Evolutionary conservation across 2,113 vertebrate species (phyloP).

Genomic region (Poeciliopsis prolifica): DNA sequence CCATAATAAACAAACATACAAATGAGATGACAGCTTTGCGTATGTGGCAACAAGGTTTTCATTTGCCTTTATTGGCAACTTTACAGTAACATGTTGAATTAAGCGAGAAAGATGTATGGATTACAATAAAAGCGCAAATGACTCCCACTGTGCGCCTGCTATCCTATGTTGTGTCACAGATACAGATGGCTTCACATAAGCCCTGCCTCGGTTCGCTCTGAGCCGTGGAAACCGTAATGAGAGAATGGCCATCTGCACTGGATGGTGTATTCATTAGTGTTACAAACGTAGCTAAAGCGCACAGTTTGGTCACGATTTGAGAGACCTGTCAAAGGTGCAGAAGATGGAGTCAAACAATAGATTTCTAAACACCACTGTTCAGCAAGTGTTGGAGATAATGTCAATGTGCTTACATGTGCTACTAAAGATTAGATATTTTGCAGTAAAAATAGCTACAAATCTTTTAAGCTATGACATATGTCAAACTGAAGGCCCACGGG

Average conservation of each 20-base stretch:
- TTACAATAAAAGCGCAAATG: conserved; percentile 32
- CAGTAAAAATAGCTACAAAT: too few relatives aligned
- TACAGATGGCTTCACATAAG: conserved; percentile 53
- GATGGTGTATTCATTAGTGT: conserved; percentile 51
- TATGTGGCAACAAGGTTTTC: neutral
- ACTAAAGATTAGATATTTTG: neutral
- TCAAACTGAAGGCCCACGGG: too few relatives aligned
- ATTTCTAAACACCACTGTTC: conserved; percentile 49
- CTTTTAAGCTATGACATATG: too few relatives aligned
- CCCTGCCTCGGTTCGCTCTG: conserved; percentile 41
- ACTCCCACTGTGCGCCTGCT: conserved; percentile 47
- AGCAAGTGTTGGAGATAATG: conserved; percentile 35
- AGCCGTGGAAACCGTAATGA: conserved; percentile 57
- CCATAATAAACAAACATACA: conserved; percentile 7
- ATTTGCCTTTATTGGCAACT: neutral
- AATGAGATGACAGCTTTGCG: conserved; percentile 10
- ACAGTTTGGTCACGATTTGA: conserved; percentile 25
- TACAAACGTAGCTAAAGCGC: conserved; percentile 31
- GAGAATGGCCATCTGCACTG: conserved; percentile 58
- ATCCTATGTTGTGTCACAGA: conserved; percentile 47
- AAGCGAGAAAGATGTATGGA: conserved; percentile 25
- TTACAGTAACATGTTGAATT: conserved; percentile 9
- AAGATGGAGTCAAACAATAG: conserved; percentile 31
- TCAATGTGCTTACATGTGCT: neutral
- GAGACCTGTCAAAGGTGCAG: neutral